Evolutionary conservation across 1,140 invertebrate genomes (phyloP).

Genomic region (Fopius arisanus): DNA sequence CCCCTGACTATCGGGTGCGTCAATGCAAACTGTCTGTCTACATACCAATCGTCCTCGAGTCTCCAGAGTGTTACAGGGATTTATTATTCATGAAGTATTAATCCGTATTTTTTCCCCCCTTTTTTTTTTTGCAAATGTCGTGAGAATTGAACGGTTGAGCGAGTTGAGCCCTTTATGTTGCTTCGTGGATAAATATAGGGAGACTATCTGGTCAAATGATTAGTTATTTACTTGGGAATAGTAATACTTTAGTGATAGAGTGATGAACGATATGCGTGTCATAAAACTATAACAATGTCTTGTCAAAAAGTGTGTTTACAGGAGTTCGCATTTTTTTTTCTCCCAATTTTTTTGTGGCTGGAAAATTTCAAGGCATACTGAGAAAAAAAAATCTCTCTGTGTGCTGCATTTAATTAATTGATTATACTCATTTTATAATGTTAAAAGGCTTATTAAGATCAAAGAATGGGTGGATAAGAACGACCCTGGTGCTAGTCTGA

Average conservation of each 20-base stretch:
- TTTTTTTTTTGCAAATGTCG: constrained; percentile 12
- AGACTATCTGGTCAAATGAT: background rate
- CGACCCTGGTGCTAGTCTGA: constrained; percentile 91
- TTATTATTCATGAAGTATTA: constrained; percentile 18
- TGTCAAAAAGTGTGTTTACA: too few relatives aligned
- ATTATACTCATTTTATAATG: background rate
- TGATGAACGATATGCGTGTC: background rate
- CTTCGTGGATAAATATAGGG: background rate
- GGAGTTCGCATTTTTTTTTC: too few relatives aligned
- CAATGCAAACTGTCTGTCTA: constrained; percentile 15
- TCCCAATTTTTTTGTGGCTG: too few relatives aligned
- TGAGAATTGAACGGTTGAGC: background rate
- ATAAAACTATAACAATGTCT: too few relatives aligned
- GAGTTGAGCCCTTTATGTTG: background rate
- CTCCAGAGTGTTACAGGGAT: background rate
- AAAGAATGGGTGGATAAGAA: constrained; percentile 99
- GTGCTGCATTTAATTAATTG: background rate
- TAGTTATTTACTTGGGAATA: background rate
- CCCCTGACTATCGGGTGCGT: background rate
- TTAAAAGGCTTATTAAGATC: constrained; percentile 89
- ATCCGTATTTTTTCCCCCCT: background rate
- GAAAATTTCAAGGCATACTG: too few relatives aligned
- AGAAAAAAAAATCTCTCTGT: too few relatives aligned
- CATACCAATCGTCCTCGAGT: constrained; percentile 5
- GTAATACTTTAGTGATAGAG: background rate